A percentile compares a stretch with the other conserved stretches of the same genome.
Evolutionary conservation across 2,888 invertebrate species (phyloP).

Genomic region (Clunio marinus): DNA sequence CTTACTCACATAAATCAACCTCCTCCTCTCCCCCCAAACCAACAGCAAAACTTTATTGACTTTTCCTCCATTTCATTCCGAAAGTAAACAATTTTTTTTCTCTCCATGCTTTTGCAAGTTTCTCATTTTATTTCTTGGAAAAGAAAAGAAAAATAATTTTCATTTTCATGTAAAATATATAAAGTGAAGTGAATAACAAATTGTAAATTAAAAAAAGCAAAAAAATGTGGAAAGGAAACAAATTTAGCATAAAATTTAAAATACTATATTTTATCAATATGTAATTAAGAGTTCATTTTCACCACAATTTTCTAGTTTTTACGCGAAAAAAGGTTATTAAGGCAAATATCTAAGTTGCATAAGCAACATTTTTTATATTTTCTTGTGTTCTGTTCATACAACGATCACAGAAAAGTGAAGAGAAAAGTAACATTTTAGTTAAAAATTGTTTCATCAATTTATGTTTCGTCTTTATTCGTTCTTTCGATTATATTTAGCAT

Average conservation of each 20-base stretch:
- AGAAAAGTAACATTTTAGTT: background rate
- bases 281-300: background rate
- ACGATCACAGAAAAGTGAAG: background rate
- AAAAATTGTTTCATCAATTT: background rate
- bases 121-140: background rate
- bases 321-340: background rate
- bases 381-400: conserved; percentile 14
- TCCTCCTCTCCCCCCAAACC: conserved; percentile 4
- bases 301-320: background rate
- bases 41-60: background rate
- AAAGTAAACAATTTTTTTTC: conserved; percentile 4
- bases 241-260: conserved; percentile 33
- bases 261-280: conserved; percentile 37
- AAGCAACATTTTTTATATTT: background rate
- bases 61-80: background rate
- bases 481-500: background rate
- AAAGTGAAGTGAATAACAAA: conserved; percentile 4
- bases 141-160: background rate
- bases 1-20: conserved; percentile 27
- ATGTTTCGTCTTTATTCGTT: background rate
- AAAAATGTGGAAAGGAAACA: conserved; percentile 22
- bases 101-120: too few relatives aligned
- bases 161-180: background rate
- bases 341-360: background rate
- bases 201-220: conserved; percentile 24